phyloP scores from a whole-genome alignment of 2,888 invertebrate species.

The Psylliodes chrysocephalus region DNA sequence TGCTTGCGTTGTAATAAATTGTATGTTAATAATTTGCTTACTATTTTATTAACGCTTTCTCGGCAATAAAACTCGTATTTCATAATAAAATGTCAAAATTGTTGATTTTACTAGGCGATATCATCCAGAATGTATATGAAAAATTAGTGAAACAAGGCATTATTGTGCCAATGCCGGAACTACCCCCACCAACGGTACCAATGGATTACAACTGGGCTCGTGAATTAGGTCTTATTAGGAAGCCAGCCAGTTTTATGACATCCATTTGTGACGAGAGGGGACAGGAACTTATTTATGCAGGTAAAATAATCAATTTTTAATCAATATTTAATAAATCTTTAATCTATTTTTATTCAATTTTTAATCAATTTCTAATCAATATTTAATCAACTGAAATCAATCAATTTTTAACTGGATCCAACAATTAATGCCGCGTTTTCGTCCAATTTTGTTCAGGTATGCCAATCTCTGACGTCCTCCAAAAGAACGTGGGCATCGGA shows the following conservation, averaged over 20 bases:
- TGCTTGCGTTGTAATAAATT: no score
- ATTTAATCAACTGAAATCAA: no score
- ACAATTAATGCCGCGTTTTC: no score
- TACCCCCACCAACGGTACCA: slow-evolving; percentile 98
- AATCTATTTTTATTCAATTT: no score
- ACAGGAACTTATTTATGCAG: slow-evolving; percentile 96
- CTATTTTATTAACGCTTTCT: no score
- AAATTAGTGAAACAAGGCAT: slow-evolving; percentile 82
- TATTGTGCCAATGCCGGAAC: slow-evolving; percentile 89
- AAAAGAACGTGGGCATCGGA: slow-evolving; percentile 95
- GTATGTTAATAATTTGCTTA: no score
- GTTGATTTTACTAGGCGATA: slow-evolving; percentile 79
- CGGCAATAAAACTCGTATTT: no score
- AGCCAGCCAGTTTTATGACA: slow-evolving; percentile 99
- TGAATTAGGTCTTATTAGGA: slow-evolving; percentile 96
- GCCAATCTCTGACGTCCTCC: slow-evolving; percentile 87
- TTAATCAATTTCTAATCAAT: no score
- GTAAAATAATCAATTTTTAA: slow-evolving; percentile 72
- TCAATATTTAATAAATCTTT: no score
- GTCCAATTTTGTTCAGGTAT: no score
- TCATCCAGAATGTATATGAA: slow-evolving; percentile 79
- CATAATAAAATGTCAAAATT: no score
- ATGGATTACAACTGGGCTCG: slow-evolving; percentile 99
- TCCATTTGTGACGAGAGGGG: slow-evolving; percentile 99
- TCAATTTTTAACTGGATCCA: no score